Base-by-base conservation (phyloP, 2,797 vertebrate genomes). In the Schizopygopsis malacanthus region DNA sequence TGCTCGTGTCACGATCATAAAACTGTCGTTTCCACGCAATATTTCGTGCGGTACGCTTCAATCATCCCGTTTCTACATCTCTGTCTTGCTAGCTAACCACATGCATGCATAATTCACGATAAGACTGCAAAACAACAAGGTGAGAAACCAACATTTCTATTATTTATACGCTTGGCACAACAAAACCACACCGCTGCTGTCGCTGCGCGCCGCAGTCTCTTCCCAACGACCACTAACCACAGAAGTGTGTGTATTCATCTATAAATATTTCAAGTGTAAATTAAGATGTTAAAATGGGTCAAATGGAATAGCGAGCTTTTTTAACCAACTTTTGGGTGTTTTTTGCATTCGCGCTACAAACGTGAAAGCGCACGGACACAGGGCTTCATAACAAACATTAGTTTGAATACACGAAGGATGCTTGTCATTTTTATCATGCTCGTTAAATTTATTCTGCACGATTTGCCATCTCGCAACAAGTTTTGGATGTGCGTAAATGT, bases 151-250 rank as follows among this genome's bases (percentile, higher is more conserved):
- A 22, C 69, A 80, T 73, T 81, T 85, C 56, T 75, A 85, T 85
- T 81, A 85, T 85, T 85, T 52, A 85, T 75, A 73, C 56, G 78
- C 56, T 85, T 47, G 69, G 77, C 69, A 85, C 28, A 80, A 79
- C 75, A 84, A 70, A 80, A 73, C 67, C 69, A 71, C 73, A 70
- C 20, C 39, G 52, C 25, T 39, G 61, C 63, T 79, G 83, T 70
- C 61, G 52, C 50, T 8, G 67, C 77, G 84, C 84, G 22, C 67
- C 69, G 33, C 69, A 52, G 39, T 67, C n/a, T 47, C 41, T 41
- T 28, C 37, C 37, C 54, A 16, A 28, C n/a, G 25, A 70, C 59
- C 75, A 71, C 82, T 41, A 9, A 47, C 28, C 65, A 63, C 41
- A 70, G 2, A 71, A 76, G 43, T 59, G 78, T 25, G 52, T 73